Base-by-base conservation (phyloP, 2,113 vertebrate genomes). In the Gadus chalcogrammus region DNA sequence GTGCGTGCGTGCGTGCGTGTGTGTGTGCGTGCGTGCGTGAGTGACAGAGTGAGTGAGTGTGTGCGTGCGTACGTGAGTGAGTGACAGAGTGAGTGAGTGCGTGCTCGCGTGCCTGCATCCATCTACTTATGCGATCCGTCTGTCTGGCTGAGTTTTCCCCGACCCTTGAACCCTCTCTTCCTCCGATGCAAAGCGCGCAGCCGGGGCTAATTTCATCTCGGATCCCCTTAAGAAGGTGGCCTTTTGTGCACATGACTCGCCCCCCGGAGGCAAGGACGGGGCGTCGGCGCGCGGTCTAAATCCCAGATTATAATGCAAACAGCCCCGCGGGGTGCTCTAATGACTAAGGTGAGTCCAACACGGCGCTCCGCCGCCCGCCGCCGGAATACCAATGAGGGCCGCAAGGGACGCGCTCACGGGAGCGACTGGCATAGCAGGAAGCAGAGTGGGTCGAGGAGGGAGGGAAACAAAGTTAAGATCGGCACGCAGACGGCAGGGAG, bases 271-370 rank as follows among this genome's bases (percentile, higher is more conserved):
- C 86, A 87, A 86, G 87, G 83, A 80, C 82, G 42, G 3, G 76
- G 82, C 55, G 69, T 84, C 80, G 85, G 82, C 83, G 81, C 82
- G 75, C 81, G 76, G 79, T 86, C 78, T 79, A 88, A 90, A 89
- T 88, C 76, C 83, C 79, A 88, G 86, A 87, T 88, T 89, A 86
- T 90, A 90, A 91, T 88, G 85, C 89, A 88, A 87, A 90, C 82
- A 85, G 83, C 83, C 86, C 83, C 80, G 80, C 69, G 83, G 83
- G 83, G 78, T 81, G 82, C 86, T 68, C 83, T 91, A 91, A 91
- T 88, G 85, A 88, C 85, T 87, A 84, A 91, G 88, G 88, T 90
- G 87, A 90, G 88, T 82, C 83, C 67, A 79, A 82, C 87, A 89
- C 81, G 80, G 80, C 48, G 88, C 84, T 79, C 61, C n/a, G 55